phyloP scores from a whole-genome alignment of 2,888 invertebrate species.

The Eupsilia transversa region DNA sequence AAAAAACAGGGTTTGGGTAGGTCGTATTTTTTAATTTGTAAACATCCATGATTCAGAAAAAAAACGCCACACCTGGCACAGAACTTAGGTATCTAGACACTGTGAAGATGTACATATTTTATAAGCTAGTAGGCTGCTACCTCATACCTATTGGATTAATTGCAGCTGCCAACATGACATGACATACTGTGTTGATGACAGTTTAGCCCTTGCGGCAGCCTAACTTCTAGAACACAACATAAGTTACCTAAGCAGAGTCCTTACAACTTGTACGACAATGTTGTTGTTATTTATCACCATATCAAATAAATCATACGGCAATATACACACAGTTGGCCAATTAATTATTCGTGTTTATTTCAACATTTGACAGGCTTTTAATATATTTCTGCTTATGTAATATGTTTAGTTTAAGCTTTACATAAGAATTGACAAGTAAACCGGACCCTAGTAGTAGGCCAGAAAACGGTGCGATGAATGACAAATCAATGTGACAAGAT shows the following conservation, averaged over 20 bases:
- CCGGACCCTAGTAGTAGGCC: conserved; percentile 11
- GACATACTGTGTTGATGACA: conserved; percentile 1
- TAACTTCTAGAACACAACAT: background rate
- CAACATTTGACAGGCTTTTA: conserved; percentile 51
- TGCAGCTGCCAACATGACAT: background rate
- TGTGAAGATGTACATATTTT: background rate
- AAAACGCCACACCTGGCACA: background rate
- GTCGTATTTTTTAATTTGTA: background rate
- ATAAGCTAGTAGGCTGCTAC: background rate
- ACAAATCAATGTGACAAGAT: conserved; percentile 23
- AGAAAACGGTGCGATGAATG: background rate
- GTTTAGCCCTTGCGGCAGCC: background rate
- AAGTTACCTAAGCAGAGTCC: conserved; percentile 20
- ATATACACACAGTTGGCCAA: conserved; percentile 35
- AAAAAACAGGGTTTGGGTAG: too few relatives aligned
- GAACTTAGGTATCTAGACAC: background rate
- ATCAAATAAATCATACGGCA: conserved; percentile 50
- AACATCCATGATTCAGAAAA: background rate
- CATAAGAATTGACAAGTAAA: conserved; percentile 39
- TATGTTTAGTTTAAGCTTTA: conserved; percentile 35
- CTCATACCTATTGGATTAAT: background rate
- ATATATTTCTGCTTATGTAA: conserved; percentile 41
- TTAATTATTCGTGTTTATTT: conserved; percentile 55
- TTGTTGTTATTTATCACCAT: conserved; percentile 40
- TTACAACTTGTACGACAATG: conserved; percentile 24